Percentiles rank a stretch among this genome's conserved stretches.
Evolutionary conservation across 2,113 vertebrate genomes (phyloP).

Genomic region (Scopus umbretta): DNA sequence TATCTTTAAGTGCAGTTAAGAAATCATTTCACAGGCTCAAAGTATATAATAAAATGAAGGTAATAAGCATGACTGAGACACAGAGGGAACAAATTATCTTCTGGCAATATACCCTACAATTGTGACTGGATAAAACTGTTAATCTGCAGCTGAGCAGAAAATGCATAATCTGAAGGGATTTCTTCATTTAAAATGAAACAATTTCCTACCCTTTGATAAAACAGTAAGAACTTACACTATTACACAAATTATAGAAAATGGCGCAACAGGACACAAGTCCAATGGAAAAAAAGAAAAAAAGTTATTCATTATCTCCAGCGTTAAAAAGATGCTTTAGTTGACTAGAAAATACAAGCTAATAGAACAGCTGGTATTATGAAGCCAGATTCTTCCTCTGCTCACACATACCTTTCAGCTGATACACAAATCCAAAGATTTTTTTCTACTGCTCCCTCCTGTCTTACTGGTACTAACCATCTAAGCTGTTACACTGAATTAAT

Average conservation of each 20-base stretch:
- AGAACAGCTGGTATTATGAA: not conserved
- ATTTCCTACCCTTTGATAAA: not conserved
- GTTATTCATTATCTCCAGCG: not conserved
- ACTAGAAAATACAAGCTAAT: not conserved
- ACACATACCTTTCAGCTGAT: not conserved
- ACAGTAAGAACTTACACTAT: not conserved
- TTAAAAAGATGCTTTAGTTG: not conserved
- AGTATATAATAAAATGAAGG: constrained; percentile 51
- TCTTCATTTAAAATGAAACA: not conserved
- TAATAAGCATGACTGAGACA: constrained; percentile 56
- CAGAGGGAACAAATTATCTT: constrained; percentile 56
- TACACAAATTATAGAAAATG: not conserved
- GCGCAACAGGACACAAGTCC: not conserved
- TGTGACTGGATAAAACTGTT: constrained; percentile 26
- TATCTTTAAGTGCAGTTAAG: constrained; percentile 48
- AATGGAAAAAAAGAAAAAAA: not conserved
- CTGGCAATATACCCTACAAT: constrained; percentile 12
- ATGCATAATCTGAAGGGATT: constrained; percentile 28
- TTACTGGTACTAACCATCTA: not conserved
- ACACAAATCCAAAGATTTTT: not conserved
- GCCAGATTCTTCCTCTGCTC: not conserved
- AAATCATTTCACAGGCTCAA: constrained; percentile 40
- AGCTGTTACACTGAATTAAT: not conserved
- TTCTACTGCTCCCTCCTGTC: not conserved
- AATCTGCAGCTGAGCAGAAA: constrained; percentile 47